These are phyloP conservation scores for Crotalus helleri DNA, from an alignment of 2,113 vertebrate genomes.

Conservation along the genomic window DNA sequence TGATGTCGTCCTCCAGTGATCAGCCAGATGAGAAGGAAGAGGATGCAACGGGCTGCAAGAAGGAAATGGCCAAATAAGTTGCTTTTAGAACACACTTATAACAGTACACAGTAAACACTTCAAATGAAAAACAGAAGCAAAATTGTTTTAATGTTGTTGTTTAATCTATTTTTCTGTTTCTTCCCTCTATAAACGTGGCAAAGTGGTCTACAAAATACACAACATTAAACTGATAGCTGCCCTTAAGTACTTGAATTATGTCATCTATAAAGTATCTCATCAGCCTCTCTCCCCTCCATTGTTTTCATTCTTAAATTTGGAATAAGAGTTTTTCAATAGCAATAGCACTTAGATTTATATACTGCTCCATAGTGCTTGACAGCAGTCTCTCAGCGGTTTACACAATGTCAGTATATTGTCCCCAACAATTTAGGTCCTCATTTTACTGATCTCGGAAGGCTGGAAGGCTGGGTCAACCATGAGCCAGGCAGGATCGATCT, in stretches of 20 bases:
- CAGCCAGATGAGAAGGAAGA: conserved; percentile 97
- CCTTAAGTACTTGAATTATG: background rate
- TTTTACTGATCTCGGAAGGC: background rate
- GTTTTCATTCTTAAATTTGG: background rate
- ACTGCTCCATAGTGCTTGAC: background rate
- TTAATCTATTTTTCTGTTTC: background rate
- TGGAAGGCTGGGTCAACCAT: background rate
- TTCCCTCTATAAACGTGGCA: background rate
- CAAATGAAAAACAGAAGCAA: background rate
- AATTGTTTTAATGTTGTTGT: background rate
- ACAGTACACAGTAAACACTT: background rate
- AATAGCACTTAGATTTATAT: background rate
- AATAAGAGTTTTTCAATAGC: background rate
- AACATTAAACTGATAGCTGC: background rate
- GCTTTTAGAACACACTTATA: background rate
- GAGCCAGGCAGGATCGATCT: background rate
- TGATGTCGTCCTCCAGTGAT: conserved; percentile 96
- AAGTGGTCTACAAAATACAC: background rate
- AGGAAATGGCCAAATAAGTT: conserved; percentile 19
- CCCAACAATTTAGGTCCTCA: background rate
- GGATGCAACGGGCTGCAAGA: conserved; percentile 89
- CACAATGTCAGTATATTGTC: background rate
- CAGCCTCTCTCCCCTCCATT: background rate
- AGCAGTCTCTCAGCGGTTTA: background rate
- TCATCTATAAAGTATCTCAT: background rate